Evolutionary conservation across 2,888 invertebrate genomes (phyloP), one percentile per base, ranked within the genome.

Genomic region (Eurytoma adleriae): DNA sequence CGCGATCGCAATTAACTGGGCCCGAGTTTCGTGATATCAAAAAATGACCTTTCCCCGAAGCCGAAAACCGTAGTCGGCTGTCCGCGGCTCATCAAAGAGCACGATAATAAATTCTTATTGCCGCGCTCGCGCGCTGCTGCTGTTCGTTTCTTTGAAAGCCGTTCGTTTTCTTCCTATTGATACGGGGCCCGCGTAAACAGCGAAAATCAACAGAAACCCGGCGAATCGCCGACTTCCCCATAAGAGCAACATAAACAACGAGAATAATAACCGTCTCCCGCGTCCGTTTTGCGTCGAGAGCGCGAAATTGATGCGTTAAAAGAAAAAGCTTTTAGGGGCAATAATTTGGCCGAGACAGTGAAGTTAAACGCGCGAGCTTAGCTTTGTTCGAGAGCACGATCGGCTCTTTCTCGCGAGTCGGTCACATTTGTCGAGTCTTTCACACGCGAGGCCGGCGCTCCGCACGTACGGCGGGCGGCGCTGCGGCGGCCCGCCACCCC

Each of bases 81-180:
- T 84, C 85, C 84, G 87, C 83, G 83, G 82, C 81, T 83, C 86
- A 85, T 89, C 89, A 89, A 90, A 89, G 88, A 85, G 84, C 74
- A 48, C 83, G 85, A 86, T 88, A 88, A 90, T 89, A 89, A 90
- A 89, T 89, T 87, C 86, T 88, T 88, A 89, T 88, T 88, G 87
- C 87, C 84, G 78, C 50, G 81, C 80, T 84, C 81, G 84, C 80
- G 71, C 73, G 62, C 81, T 7, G 10, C 40, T 56, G 13, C 20
- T n/a, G n/a, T 40, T 66, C 27, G 30, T 66, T 81, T 78, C 78
- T 61, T n/a, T 66, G 77, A 80, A 79, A 54, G 62, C 56, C 57
- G 57, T 13, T 70, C 52, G 20, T 64, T 70, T 77, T 48, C 56
- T 18, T 66, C 66, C 71, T 76, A 80, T 71, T 80, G 74, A 75